Evolutionary conservation across 2,888 invertebrate genomes (phyloP).

Genomic region (Polydrusus tereticollis): DNA sequence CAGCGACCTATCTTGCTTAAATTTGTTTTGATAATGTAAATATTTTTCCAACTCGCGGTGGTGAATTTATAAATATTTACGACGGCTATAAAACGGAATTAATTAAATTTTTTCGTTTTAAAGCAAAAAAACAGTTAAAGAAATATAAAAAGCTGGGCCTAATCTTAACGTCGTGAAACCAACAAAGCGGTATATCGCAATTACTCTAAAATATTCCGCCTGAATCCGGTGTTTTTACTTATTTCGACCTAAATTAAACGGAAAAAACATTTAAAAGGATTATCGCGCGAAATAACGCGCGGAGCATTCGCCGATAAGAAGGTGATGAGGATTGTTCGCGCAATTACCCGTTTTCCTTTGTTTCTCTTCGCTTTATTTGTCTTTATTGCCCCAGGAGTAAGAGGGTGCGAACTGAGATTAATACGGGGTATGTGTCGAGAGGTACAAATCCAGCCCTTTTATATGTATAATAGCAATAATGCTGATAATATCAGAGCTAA

Average conservation of each 20-base stretch:
- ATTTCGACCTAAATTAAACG: conserved; percentile 35
- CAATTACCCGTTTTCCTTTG: conserved; percentile 44
- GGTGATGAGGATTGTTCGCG: conserved; percentile 40
- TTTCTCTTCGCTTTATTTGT: conserved; percentile 43
- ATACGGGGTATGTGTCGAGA: conserved; percentile 11
- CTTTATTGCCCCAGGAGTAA: conserved; percentile 23
- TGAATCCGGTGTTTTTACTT: conserved; percentile 36
- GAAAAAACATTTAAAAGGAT: conserved; percentile 37
- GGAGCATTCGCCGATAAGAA: conserved; percentile 38
- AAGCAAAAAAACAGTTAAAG: too few relatives aligned
- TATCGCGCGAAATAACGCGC: conserved; percentile 36
- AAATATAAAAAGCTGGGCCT: too few relatives aligned
- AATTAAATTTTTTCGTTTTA: too few relatives aligned
- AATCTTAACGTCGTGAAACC: conserved; percentile 1
- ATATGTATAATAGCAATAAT: too few relatives aligned
- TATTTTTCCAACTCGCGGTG: too few relatives aligned
- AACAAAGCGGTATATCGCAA: conserved; percentile 28
- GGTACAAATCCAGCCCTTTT: conserved; percentile 17
- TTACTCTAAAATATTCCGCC: conserved; percentile 24
- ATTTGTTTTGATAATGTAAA: too few relatives aligned
- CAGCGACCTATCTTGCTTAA: too few relatives aligned
- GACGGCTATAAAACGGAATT: too few relatives aligned
- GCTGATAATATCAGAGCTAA: too few relatives aligned
- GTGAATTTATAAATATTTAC: too few relatives aligned
- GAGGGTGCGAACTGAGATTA: conserved; percentile 31